Evolutionary conservation across 1,140 invertebrate species (phyloP), one percentile per base, ranked within the genome.

Genomic region (Pseudomyrmex gracilis): DNA sequence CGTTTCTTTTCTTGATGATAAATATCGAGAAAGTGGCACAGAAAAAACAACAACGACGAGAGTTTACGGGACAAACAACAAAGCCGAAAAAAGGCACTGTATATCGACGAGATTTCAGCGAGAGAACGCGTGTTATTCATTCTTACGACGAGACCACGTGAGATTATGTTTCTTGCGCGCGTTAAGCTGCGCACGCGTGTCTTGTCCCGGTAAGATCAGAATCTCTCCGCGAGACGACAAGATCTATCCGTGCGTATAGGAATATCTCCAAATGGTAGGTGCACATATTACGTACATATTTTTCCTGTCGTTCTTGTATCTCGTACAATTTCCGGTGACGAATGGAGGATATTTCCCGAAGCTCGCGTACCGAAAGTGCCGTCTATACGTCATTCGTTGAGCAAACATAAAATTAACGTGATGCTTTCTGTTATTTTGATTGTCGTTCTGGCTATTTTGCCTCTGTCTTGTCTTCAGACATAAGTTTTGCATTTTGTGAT

Each of bases 241-340:
- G 10, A 74, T n/a, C n/a, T 51, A 43, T 64, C 10, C 73, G 17
- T 24, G 58, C 45, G 58, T 73, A 61, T 20, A 13, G 20, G 8
- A 13, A 51, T 51, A 61, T 34, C 34, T 64, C 3, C 60, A n/a
- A n/a, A n/a, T 76, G n/a, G 20, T 66, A 77, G 22, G 24, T 53
- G 24, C 8, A 45, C 60, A 76, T 76, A 76, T 76, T 66, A 77
- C 60, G 22, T n/a, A 77, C 22, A 66, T 77, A 77, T 77, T 66
- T 77, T 66, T 66, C 34, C 47, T 66, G 73, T 77, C 61, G 5
- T 43, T 66, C 12, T n/a, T n/a, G 61, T 66, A 77, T 45, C 58
- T 24, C 15, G 24, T 43, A 45, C 60, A 66, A 55, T 77, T 20
- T 17, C 13, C 43, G 12, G n/a, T 7, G 2, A 55, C 24, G 5